Evolutionary conservation across 1,140 invertebrate species (phyloP).

Genomic region (Nixonia krombeini): DNA sequence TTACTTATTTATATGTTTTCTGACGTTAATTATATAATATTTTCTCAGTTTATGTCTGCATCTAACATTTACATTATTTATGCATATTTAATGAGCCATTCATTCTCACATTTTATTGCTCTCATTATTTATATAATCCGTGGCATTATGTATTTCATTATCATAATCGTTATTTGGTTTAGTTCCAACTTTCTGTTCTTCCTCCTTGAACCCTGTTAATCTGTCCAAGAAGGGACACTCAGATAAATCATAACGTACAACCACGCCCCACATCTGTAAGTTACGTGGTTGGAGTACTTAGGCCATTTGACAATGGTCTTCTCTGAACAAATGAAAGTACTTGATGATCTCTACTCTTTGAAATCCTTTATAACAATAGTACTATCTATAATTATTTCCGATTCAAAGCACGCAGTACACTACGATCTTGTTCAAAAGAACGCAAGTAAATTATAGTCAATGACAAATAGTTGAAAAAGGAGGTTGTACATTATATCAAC

Average conservation of each 20-base stretch:
- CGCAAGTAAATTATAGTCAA: no score
- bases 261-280: constrained; percentile 37
- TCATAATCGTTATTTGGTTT: constrained; percentile 47
- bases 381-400: no score
- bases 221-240: constrained; percentile 39
- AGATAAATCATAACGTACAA: constrained; percentile 36
- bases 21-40: no score
- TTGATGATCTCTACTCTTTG: neutral
- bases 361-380: neutral
- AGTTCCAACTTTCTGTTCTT: constrained; percentile 48
- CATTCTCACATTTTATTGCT: no score
- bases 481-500: no score
- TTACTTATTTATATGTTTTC: no score
- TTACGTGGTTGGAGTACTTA: constrained; percentile 37
- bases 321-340: constrained; percentile 14
- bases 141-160: constrained; percentile 42
- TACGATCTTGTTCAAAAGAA: no score
- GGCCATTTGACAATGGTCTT: constrained; percentile 28
- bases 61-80: no score
- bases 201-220: constrained; percentile 36
- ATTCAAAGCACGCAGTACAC: neutral
- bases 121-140: constrained; percentile 22
- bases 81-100: no score
- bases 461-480: no score
- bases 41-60: no score